Evolutionary conservation across 2,797 vertebrate genomes (phyloP).

Genomic region (Streptopelia turtur): DNA sequence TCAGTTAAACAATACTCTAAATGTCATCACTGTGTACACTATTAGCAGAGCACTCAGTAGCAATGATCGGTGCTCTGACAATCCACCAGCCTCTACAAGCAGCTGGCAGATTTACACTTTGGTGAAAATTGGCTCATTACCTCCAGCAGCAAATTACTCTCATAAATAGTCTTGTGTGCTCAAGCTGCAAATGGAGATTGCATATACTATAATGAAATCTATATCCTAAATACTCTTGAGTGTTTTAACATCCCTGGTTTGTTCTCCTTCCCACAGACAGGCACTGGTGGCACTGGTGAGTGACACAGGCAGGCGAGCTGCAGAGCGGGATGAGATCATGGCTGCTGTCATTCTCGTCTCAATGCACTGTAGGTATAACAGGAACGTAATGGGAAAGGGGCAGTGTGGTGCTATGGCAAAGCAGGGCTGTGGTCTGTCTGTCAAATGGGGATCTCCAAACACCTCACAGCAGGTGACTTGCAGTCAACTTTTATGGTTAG

Average conservation of each 20-base stretch:
- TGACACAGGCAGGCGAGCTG: rapidly evolving
- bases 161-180: slow-evolving; percentile 44
- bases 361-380: rapidly evolving
- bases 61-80: slow-evolving; percentile 1
- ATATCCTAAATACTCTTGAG: background rate
- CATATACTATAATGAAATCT: slow-evolving; percentile 2
- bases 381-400: background rate
- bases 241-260: background rate
- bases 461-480: background rate
- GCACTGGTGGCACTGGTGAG: background rate
- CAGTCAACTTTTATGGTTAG: background rate
- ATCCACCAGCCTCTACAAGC: slow-evolving; percentile 28
- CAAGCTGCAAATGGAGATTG: slow-evolving; percentile 45
- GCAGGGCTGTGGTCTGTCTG: rapidly evolving
- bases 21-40: slow-evolving; percentile 56
- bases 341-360: rapidly evolving
- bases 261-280: background rate
- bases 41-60: slow-evolving; percentile 12
- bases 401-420: background rate
- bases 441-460: background rate
- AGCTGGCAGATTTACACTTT: slow-evolving; percentile 40
- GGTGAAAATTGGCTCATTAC: slow-evolving; percentile 62
- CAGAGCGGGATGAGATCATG: rapidly evolving
- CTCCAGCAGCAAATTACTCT: slow-evolving; percentile 55
- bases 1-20: slow-evolving; percentile 40